Conservation (phyloP, 2,113 vertebrate species). For the Percina caprodes region DNA sequence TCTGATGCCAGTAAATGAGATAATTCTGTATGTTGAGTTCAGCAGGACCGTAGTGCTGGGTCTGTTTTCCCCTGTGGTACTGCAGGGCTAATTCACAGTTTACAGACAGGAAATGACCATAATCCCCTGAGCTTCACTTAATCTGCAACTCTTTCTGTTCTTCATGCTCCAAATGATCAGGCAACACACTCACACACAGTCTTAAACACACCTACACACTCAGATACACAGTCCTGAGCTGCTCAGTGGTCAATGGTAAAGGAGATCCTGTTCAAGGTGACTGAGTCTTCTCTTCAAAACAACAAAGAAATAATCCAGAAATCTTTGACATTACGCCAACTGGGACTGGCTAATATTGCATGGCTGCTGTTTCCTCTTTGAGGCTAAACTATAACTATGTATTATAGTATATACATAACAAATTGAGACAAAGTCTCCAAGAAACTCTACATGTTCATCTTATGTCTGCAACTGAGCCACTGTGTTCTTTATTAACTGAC, state of each 20-base stretch:
- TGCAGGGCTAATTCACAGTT: slow-evolving; percentile 73
- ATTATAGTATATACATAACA: slow-evolving; percentile 2
- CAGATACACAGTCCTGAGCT: slow-evolving; percentile 39
- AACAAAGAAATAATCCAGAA: slow-evolving; percentile 61
- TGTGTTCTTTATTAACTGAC: neutral
- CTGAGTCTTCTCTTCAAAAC: slow-evolving; percentile 43
- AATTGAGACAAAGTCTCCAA: neutral
- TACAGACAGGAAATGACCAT: slow-evolving; percentile 80
- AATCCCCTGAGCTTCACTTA: slow-evolving; percentile 77
- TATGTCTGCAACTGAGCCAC: neutral
- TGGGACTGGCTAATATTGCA: slow-evolving; percentile 30
- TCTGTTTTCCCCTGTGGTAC: slow-evolving; percentile 58
- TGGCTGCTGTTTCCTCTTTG: slow-evolving; percentile 27
- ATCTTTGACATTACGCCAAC: slow-evolving; percentile 20
- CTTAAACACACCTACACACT: neutral
- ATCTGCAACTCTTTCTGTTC: slow-evolving; percentile 81
- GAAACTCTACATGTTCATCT: neutral
- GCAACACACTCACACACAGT: slow-evolving; percentile 21
- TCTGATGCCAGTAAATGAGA: neutral
- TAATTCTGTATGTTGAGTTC: slow-evolving; percentile 16
- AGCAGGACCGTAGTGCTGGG: slow-evolving; percentile 11
- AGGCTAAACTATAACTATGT: slow-evolving; percentile 25
- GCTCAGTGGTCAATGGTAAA: slow-evolving; percentile 66
- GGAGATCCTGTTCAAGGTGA: slow-evolving; percentile 69
- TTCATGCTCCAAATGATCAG: slow-evolving; percentile 73